A percentile compares a stretch with the other conserved stretches of the same genome.
These are phyloP conservation scores for Notolepis coatsorum DNA, from an alignment of 2,797 vertebrate genomes.

Conservation along the genomic window DNA sequence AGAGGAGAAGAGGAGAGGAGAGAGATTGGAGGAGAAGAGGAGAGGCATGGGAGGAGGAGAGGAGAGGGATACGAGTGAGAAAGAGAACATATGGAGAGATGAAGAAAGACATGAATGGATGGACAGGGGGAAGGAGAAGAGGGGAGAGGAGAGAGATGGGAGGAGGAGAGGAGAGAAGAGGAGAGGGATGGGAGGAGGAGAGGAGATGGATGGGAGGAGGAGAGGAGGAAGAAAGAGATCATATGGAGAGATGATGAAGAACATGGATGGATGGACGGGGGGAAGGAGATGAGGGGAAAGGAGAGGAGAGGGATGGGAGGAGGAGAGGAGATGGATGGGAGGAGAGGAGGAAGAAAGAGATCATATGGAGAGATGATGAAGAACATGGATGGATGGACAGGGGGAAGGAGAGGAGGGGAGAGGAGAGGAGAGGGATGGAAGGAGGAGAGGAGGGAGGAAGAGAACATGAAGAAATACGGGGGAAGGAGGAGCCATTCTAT, in stretches of 20 bases:
- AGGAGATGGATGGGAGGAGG: not conserved
- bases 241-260: not conserved
- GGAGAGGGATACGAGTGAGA: not conserved
- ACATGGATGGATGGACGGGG: not conserved
- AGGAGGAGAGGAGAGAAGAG: not conserved
- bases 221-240: not conserved
- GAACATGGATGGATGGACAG: not conserved
- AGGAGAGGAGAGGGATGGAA: not conserved
- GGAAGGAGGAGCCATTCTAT: not conserved
- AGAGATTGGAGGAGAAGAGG: not conserved
- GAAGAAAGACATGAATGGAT: not conserved
- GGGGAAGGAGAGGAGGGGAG: too few species aligned
- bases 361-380: not conserved
- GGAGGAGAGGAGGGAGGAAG: not conserved
- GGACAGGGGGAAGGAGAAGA: not conserved
- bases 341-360: not conserved
- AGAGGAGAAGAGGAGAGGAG: not conserved
- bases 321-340: too few species aligned
- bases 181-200: not conserved
- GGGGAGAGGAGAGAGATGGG: not conserved
- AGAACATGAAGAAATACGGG: too few species aligned
- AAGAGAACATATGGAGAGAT: not conserved
- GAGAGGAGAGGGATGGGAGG: not conserved
- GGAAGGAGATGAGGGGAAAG: not conserved
- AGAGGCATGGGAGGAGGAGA: not conserved